Evolutionary conservation across 1,140 invertebrate species (phyloP).

Genomic region (Bombus waltoni): DNA sequence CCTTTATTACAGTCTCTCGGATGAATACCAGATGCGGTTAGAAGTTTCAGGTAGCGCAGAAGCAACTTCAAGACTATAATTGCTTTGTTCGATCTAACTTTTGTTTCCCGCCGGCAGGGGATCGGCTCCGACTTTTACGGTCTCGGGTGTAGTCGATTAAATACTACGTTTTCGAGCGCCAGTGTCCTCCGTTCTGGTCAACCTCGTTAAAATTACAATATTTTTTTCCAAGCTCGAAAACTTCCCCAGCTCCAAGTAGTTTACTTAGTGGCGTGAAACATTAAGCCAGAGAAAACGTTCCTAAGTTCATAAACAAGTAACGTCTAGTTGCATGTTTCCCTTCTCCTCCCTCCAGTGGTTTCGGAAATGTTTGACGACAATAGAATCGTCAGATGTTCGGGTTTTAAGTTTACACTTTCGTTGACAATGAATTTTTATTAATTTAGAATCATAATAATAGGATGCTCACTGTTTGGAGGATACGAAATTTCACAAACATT

Average conservation of each 20-base stretch:
- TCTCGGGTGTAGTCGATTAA: slow-evolving; percentile 52
- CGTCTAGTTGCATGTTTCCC: not conserved
- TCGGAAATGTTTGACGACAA: not conserved
- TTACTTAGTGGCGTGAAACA: not conserved
- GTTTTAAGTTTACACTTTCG: too few species aligned
- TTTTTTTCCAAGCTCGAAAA: slow-evolving; percentile 7
- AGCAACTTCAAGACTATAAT: slow-evolving; percentile 71
- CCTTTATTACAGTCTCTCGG: slow-evolving; percentile 70
- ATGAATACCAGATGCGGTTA: slow-evolving; percentile 73
- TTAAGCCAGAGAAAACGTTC: not conserved
- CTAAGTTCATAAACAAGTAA: not conserved
- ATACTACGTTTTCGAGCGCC: slow-evolving; percentile 45
- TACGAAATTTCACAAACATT: too few species aligned
- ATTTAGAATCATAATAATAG: too few species aligned
- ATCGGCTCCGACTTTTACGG: slow-evolving; percentile 56
- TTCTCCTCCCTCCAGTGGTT: not conserved
- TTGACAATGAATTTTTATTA: too few species aligned
- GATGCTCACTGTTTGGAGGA: too few species aligned
- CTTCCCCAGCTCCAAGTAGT: not conserved
- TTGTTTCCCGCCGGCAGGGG: slow-evolving; percentile 56
- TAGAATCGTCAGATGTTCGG: too few species aligned
- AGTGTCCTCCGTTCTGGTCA: not conserved
- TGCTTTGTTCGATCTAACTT: slow-evolving; percentile 71
- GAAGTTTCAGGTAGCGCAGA: slow-evolving; percentile 67
- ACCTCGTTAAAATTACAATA: slow-evolving; percentile 54